Evolutionary conservation across 1,140 invertebrate species (phyloP).

Genomic region (Eubasilissa regina): DNA sequence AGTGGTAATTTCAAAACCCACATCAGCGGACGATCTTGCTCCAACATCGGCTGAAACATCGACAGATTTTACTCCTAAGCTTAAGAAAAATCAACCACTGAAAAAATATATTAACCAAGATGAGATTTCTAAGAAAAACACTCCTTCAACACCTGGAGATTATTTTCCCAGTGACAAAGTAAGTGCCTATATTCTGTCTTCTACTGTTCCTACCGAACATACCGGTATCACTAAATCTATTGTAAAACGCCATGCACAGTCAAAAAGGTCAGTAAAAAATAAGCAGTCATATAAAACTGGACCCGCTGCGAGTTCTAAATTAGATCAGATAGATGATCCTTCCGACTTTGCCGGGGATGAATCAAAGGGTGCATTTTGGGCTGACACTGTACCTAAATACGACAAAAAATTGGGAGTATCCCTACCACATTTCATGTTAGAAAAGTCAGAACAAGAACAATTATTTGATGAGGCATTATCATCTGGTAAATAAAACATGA

Average conservation of each 20-base stretch:
- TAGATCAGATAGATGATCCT: conserved; percentile 68
- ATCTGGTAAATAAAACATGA: conserved; percentile 37
- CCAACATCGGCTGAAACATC: not conserved
- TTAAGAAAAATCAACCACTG: conserved; percentile 54
- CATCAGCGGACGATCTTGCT: conserved; percentile 14
- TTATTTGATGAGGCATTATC: conserved; percentile 75
- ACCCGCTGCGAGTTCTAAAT: conserved; percentile 46
- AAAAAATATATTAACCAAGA: conserved; percentile 51
- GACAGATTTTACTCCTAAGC: conserved; percentile 1
- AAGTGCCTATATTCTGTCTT: conserved; percentile 14
- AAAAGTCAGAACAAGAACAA: conserved; percentile 77
- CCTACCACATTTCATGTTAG: conserved; percentile 79
- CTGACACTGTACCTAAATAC: conserved; percentile 77
- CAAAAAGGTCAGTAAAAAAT: conserved; percentile 27
- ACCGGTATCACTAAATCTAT: not conserved
- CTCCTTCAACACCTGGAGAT: conserved; percentile 13
- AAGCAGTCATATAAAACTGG: conserved; percentile 22
- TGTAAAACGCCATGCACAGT: conserved; percentile 35
- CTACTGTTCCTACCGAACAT: conserved; percentile 37
- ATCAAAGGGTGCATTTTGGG: conserved; percentile 73
- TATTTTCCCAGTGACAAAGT: conserved; percentile 30
- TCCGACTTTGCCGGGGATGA: conserved; percentile 70
- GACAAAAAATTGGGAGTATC: conserved; percentile 76
- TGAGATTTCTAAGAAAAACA: conserved; percentile 37
- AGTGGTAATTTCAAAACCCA: conserved; percentile 66